Conservation (phyloP, 2,113 vertebrate genomes). For the Balaenoptera acutorostrata region DNA sequence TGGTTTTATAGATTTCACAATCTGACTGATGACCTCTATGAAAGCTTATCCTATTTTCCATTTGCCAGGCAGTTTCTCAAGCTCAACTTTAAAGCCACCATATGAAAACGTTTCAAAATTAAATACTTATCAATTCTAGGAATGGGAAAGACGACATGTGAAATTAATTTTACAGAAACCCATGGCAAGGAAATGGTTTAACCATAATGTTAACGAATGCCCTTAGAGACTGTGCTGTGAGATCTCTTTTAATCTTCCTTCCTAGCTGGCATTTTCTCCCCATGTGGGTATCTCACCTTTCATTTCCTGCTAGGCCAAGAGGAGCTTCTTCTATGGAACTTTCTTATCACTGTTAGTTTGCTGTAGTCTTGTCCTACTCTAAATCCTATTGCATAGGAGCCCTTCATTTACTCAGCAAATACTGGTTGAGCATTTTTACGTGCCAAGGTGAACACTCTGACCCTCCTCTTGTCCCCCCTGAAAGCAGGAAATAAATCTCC, state of each 20-base stretch:
- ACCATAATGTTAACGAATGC: neutral
- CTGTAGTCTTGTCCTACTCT: neutral
- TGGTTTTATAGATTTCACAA: neutral
- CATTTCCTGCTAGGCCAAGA: neutral
- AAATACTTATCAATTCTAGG: constrained; percentile 17
- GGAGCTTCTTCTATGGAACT: neutral
- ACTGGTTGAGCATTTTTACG: neutral
- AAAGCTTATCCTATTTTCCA: neutral
- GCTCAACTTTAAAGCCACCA: neutral
- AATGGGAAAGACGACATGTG: neutral
- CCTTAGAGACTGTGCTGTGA: neutral
- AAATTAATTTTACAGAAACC: constrained; percentile 32
- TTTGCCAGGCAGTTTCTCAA: constrained; percentile 14
- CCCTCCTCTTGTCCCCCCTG: neutral
- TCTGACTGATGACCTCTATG: neutral
- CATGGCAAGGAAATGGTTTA: neutral
- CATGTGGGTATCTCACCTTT: neutral
- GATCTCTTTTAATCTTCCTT: neutral
- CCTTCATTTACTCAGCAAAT: neutral
- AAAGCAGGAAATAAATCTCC: neutral
- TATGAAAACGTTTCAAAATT: constrained; percentile 37
- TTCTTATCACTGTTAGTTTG: neutral
- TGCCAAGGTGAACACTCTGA: neutral
- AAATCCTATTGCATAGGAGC: neutral
- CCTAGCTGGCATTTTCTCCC: neutral